Conservation (phyloP, 1,140 invertebrate genomes). For the Yoshiicerus persimilis region DNA sequence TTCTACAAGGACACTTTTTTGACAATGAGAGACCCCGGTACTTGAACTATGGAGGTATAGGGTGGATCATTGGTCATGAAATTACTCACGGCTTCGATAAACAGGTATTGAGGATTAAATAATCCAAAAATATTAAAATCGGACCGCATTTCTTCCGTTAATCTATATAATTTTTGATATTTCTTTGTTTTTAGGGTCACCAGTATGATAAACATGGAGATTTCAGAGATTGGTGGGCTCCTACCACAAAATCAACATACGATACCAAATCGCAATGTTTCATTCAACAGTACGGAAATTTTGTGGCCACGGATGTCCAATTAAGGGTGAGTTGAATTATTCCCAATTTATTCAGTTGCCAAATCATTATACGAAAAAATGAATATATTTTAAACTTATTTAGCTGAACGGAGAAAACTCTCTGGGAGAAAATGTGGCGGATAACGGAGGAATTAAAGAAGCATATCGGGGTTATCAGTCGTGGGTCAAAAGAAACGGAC, state of each 20-base stretch:
- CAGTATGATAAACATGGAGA: constrained; percentile 68
- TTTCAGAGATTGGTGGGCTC: constrained; percentile 66
- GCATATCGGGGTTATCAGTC: constrained; percentile 51
- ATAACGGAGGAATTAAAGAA: constrained; percentile 59
- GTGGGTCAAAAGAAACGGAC: constrained; percentile 43
- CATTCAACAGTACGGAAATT: constrained; percentile 69
- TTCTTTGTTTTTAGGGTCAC: constrained; percentile 55
- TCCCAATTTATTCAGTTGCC: neutral
- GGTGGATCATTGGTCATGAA: constrained; percentile 70
- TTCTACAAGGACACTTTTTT: constrained; percentile 63
- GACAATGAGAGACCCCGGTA: constrained; percentile 60
- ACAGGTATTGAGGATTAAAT: no score
- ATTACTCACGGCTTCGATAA: constrained; percentile 71
- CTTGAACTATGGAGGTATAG: constrained; percentile 77
- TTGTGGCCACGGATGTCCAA: constrained; percentile 58
- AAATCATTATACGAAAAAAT: neutral
- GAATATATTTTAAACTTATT: neutral
- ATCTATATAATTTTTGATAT: neutral
- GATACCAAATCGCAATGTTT: constrained; percentile 66
- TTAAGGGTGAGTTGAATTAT: constrained; percentile 46
- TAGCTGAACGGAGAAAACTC: constrained; percentile 56
- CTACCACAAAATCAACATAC: constrained; percentile 61
- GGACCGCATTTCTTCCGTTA: neutral
- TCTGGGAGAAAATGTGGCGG: constrained; percentile 60
- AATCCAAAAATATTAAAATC: neutral